Evolutionary conservation across 1,140 invertebrate genomes (phyloP).

Genomic region (Solenopsis fugax): DNA sequence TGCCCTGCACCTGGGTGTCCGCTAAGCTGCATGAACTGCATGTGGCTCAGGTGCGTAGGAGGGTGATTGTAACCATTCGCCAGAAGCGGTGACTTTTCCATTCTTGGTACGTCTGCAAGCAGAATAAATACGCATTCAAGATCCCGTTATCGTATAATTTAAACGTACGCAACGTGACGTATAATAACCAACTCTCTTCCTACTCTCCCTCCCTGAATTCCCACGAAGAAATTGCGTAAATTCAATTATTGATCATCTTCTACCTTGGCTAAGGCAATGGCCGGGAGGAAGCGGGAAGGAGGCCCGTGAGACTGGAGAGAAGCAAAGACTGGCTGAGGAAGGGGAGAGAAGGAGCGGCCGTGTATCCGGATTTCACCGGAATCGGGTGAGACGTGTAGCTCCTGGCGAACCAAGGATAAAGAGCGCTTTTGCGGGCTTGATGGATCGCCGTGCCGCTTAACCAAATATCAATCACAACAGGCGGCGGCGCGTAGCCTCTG

Average conservation of each 20-base stretch:
- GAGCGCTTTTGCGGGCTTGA: constrained; percentile 78
- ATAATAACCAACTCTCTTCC: neutral
- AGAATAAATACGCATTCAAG: constrained; percentile 53
- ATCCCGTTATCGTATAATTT: neutral
- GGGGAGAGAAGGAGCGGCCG: neutral
- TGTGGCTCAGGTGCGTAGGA: constrained; percentile 95
- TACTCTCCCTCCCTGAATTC: neutral
- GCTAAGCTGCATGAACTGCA: constrained; percentile 94
- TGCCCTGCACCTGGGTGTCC: constrained; percentile 90
- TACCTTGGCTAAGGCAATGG: neutral
- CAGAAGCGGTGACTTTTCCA: constrained; percentile 96
- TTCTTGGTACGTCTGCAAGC: constrained; percentile 92
- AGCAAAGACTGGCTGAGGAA: neutral
- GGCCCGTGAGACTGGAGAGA: constrained; percentile 15
- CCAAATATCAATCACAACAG: constrained; percentile 80
- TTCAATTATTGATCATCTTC: constrained; percentile 52
- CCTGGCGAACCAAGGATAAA: constrained; percentile 72
- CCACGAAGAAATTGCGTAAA: constrained; percentile 40
- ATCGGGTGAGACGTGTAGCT: constrained; percentile 73
- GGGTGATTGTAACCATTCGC: constrained; percentile 98
- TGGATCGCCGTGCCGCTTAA: constrained; percentile 78
- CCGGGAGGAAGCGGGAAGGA: neutral
- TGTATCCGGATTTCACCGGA: constrained; percentile 70
- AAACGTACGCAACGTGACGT: neutral
- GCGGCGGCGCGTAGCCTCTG: constrained; percentile 65